Evolutionary conservation across 2,888 invertebrate species (phyloP), one percentile per base, ranked within the genome.

Genomic region (Parascotia fuliginaria): DNA sequence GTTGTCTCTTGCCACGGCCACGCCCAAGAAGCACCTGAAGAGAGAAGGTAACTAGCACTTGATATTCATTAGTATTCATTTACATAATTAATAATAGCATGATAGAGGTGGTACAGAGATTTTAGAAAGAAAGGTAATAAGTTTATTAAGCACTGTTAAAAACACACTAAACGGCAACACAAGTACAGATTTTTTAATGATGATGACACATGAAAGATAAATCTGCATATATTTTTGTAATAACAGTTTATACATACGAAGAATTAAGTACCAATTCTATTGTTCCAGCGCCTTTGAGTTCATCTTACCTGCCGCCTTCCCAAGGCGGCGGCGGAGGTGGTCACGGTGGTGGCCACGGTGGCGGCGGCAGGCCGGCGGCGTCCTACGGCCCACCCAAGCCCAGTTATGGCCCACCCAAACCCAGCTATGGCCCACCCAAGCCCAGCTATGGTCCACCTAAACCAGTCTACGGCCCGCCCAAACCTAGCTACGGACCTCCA

Each of bases 281-380:
- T 83, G 60, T 76, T 79, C 55, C 86, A 94, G 94, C 94, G 27
- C 94, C 94, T 29, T 63, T 93, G 65, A 89, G 92, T 45, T 91
- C 93, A n/a, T 93, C 91, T 40, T 94, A 94, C 73, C 85, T 94
- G 45, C 94, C 94, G 31, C 94, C 94, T 13, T 92, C 94, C 15
- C 42, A 60, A 14, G 72, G 64, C 31, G 76, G 73, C 2, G 73
- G 75, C 13, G 64, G 69, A 5, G 65, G 71, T 1, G 63, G 65
- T 1, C 43, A 45, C 0, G 51, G 53, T 3, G 44, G 55, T 0
- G 24, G 42, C 9, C 60, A 65, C 7, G 72, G 73, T 0, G 62
- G 62, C 1, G 43, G 46, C 60, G 79, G 92, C 28, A 65, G 71
- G 14, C 81, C 83, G 7, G 88, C 87, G 0, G 88, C 89, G 7